A percentile compares a stretch with the other conserved stretches of the same genome.
Evolutionary conservation across 2,113 vertebrate genomes (phyloP).

Genomic region (Sakesphorus luctuosus): DNA sequence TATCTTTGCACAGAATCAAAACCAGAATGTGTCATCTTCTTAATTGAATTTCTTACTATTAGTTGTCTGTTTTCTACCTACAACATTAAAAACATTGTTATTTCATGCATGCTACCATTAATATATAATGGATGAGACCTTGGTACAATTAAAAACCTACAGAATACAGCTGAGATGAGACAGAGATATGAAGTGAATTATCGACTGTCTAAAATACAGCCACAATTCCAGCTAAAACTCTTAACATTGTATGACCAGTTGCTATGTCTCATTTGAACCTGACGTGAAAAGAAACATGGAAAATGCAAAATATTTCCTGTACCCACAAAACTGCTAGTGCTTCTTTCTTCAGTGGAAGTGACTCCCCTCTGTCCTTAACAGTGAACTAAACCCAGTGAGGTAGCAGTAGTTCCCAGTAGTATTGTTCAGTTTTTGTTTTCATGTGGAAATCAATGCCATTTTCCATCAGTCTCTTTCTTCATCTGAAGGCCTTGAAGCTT

Average conservation of each 20-base stretch:
- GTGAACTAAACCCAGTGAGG: not conserved
- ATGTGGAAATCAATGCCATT: not conserved
- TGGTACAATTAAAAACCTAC: not conserved
- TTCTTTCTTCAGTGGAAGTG: not conserved
- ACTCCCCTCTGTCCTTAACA: not conserved
- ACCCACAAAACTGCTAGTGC: not conserved
- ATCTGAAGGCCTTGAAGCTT: not conserved
- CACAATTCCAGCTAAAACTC: not conserved
- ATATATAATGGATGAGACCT: not conserved
- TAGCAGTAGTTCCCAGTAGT: not conserved
- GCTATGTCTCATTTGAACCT: not conserved
- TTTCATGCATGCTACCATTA: not conserved
- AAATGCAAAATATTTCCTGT: not conserved
- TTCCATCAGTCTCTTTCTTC: not conserved
- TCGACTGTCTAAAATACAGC: not conserved
- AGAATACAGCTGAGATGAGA: not conserved
- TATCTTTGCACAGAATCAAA: not conserved
- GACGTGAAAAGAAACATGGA: not conserved
- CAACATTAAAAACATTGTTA: not conserved
- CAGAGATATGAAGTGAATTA: not conserved
- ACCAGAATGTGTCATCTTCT: not conserved
- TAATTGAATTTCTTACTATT: not conserved
- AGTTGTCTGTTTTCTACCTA: not conserved
- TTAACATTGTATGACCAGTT: not conserved
- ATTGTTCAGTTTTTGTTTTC: not conserved